Evolutionary conservation across 2,888 invertebrate genomes (phyloP), one percentile per base, ranked within the genome.

Genomic region (Zhengitettix transpicula): DNA sequence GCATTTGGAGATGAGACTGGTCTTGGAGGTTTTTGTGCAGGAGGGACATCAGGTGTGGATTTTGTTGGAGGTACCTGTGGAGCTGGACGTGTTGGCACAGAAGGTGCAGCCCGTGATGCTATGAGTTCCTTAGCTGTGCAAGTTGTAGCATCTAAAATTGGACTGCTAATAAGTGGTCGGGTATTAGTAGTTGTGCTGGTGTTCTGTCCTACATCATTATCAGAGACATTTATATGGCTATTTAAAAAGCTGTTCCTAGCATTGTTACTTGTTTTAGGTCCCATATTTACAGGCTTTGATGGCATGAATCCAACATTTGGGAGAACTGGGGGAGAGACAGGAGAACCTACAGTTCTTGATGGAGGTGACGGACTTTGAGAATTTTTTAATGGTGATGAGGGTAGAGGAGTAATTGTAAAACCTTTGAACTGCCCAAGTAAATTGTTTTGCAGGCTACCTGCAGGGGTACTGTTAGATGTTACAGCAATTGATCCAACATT

Each of bases 381-480:
- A 42, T 62, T 57, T 52, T 60, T 41, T 12, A 59, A 54, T 47
- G 62, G 54, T 17, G 62, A 44, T 17, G 58, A 62, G 15, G 58
- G 52, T 28, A 61, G 42, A 40, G 63, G 54, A 0, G 82, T 79
- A 54, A 92, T 77, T 0, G 86, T 84, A 72, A 91, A 92, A 1
- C 91, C 91, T 73, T 88, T 89, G 74, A 89, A 90, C 68, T 89
- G 87, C 1, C 91, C 91, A 71, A 89, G 89, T 74, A 91, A 83
- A 67, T 84, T 84, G 62, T 74, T 76, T 54, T 56, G 54, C 14
- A 60, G 54, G 55, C 52, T 55, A 16, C 57, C 16, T 11, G 61
- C 53, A 16, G 53, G 59, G 41, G 59, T 40, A 15, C 42, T 42
- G 28, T 40, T 47, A 42, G 60, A 57, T n/a, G 58, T 53, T 40